Conservation (phyloP, 2,113 vertebrate species). For the Zingel zingel region DNA sequence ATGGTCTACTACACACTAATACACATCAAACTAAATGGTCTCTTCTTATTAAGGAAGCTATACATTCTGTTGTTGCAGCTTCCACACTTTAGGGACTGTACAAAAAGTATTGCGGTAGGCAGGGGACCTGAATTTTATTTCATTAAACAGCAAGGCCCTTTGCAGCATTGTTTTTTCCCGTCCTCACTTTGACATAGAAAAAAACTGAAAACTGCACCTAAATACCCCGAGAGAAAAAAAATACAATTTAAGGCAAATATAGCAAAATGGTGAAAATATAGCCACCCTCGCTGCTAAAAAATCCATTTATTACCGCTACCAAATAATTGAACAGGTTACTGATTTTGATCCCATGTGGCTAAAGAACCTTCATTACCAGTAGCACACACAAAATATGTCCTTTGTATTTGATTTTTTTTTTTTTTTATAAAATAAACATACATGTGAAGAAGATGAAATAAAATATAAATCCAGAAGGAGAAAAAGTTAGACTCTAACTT, state of each 20-base stretch:
- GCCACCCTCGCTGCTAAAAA: not conserved
- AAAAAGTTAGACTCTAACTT: not conserved
- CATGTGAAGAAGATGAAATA: not conserved
- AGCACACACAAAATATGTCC: not conserved
- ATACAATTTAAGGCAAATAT: not conserved
- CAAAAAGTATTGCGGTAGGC: not conserved
- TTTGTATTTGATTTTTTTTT: not conserved
- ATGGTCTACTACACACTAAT: conserved; percentile 41
- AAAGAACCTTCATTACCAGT: not conserved
- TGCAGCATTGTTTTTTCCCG: not conserved
- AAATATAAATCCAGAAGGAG: not conserved
- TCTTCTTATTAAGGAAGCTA: conserved; percentile 52
- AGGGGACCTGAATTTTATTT: not conserved
- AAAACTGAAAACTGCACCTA: not conserved
- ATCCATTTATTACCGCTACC: not conserved
- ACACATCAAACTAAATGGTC: conserved; percentile 34
- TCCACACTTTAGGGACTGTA: not conserved
- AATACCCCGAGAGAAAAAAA: not conserved
- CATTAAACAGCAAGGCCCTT: not conserved
- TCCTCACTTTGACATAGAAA: not conserved
- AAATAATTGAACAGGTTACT: not conserved
- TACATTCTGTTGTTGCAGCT: conserved; percentile 26
- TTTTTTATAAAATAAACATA: not conserved
- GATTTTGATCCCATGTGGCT: not conserved
- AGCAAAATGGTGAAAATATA: not conserved